Conservation (phyloP, 2,888 invertebrate species). For the Euzetes globulus region DNA sequence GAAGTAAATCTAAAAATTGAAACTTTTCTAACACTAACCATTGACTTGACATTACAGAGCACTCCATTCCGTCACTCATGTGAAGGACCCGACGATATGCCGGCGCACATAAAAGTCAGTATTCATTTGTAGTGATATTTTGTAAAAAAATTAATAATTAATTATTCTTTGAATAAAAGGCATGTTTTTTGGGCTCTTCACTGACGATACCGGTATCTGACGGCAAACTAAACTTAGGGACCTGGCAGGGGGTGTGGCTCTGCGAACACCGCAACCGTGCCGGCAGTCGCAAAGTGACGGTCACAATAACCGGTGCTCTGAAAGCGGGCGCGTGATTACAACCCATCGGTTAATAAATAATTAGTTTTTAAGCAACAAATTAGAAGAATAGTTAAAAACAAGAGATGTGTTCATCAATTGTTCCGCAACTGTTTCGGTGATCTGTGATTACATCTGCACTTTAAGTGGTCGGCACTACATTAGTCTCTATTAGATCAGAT, state of each 20-base stretch:
- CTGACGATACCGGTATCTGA: constrained; percentile 92
- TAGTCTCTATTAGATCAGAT: background rate
- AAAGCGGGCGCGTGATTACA: constrained; percentile 28
- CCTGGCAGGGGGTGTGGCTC: constrained; percentile 97
- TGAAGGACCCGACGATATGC: constrained; percentile 98
- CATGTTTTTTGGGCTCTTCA: constrained; percentile 89
- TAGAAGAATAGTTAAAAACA: background rate
- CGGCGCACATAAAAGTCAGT: constrained; percentile 76
- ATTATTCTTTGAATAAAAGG: constrained; percentile 45
- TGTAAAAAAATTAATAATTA: background rate
- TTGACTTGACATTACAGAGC: constrained; percentile 54
- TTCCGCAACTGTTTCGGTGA: background rate
- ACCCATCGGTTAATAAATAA: background rate
- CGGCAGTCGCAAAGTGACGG: constrained; percentile 42
- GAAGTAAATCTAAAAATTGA: constrained; percentile 53
- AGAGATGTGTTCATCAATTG: background rate
- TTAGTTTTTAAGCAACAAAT: background rate
- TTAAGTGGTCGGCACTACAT: background rate
- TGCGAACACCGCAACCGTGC: constrained; percentile 96
- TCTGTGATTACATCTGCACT: background rate
- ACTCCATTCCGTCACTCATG: constrained; percentile 91
- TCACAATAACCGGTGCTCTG: constrained; percentile 41
- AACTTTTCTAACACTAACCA: background rate
- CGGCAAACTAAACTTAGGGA: constrained; percentile 86
- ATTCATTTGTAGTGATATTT: background rate